Evolutionary conservation across 2,797 vertebrate species (phyloP).

Genomic region (Cirrhinus molitorella): DNA sequence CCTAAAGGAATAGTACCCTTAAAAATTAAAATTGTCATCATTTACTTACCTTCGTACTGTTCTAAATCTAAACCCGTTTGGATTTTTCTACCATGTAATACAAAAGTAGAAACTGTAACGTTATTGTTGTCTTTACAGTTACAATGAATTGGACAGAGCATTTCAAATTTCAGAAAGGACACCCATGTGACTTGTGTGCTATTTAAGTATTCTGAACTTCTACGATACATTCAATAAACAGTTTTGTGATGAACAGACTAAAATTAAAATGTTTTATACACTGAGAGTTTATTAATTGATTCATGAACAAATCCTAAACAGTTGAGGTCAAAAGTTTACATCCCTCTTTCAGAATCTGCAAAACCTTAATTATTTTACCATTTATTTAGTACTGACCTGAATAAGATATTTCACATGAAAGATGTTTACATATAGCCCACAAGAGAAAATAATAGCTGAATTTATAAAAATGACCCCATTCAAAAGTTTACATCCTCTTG

Average conservation of each 20-base stretch:
- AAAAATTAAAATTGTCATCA: neutral
- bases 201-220: neutral
- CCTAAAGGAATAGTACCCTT: neutral
- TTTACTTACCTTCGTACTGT: neutral
- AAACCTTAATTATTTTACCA: no score
- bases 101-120: neutral
- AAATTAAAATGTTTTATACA: neutral
- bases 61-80: neutral
- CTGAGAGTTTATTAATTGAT: neutral
- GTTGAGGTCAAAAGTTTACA: no score
- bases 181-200: no score
- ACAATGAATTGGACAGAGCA: no score
- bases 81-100: neutral
- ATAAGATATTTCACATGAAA: no score
- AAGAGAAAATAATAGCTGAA: no score
- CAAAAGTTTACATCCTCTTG: no score
- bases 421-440: no score
- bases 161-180: no score
- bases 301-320: neutral
- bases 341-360: no score
- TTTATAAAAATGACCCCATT: no score
- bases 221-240: neutral
- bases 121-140: neutral
- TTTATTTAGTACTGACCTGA: no score
- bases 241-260: neutral